Evolutionary conservation across 2,113 vertebrate genomes (phyloP), one percentile per base, ranked within the genome.

Genomic region (Pelobates fuscus): DNA sequence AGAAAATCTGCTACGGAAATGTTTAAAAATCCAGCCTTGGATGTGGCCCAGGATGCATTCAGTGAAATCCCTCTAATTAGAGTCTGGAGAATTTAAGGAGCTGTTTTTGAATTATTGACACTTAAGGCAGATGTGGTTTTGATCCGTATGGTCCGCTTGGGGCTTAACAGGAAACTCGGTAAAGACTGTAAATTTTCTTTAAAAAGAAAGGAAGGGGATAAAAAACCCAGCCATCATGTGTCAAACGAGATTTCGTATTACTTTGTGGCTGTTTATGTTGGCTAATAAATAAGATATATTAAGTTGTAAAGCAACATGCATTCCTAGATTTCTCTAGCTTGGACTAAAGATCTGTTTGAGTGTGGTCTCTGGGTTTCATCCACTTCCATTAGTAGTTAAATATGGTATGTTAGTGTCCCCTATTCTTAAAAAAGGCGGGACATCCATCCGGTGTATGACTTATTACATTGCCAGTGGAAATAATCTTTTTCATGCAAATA

Each of bases 21-120:
- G n/a, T 46, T 46, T 59, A n/a, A 0, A 62, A 0, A 49, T 55
- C n/a, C 41, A 61, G 57, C 84, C 81, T 85, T 89, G 88, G 87
- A 86, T 75, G 84, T 67, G 61, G 57, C 85, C 82, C 85, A 88
- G 88, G 86, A 87, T 78, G 84, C 70, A 79, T 83, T 79, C 80
- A 81, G 49, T 66, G 78, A 85, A 82, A 87, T 85, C 82, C 81
- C 80, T 90, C 88, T 93, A 90, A 90, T 89, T 89, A 86, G 87
- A 92, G 87, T 84, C 90, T 84, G 87, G 88, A 92, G 91, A 89
- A 87, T 88, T 89, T 76, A 79, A 78, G 86, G 78, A 83, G 81
- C 84, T 71, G 81, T 27, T 78, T 82, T 73, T 64, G 66, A 78
- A 59, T 86, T 81, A 79, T 83, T 86, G 81, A 84, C 82, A 67